phyloP scores from a whole-genome alignment of 2,888 invertebrate species.

The Ophion ellenae region DNA sequence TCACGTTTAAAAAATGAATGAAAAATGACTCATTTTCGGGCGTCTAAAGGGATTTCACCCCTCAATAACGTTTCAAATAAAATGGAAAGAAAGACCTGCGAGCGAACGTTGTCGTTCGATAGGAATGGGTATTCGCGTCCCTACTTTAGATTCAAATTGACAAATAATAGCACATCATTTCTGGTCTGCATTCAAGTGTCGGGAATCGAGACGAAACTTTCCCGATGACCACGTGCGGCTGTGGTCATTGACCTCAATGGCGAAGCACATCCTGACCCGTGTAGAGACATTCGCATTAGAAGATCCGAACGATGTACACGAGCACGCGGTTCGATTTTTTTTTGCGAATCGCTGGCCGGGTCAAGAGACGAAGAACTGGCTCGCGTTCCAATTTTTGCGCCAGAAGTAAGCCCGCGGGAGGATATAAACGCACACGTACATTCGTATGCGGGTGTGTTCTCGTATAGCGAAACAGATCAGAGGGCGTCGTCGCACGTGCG shows the following conservation, averaged over 20 bases:
- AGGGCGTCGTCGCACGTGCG: conserved; percentile 58
- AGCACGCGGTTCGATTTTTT: conserved; percentile 39
- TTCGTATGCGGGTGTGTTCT: background rate
- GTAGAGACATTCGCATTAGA: conserved; percentile 45
- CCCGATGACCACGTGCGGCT: conserved; percentile 48
- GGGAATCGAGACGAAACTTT: background rate
- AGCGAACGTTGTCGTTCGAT: too few relatives aligned
- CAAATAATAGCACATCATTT: too few relatives aligned
- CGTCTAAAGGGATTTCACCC: too few relatives aligned
- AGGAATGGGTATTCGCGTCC: too few relatives aligned
- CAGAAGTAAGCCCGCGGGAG: conserved; percentile 27
- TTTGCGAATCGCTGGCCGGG: conserved; percentile 34
- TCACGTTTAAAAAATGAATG: too few relatives aligned
- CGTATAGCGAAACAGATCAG: background rate
- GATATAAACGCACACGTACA: background rate
- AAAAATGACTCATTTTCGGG: too few relatives aligned
- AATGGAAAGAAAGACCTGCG: too few relatives aligned
- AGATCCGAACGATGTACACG: conserved; percentile 37
- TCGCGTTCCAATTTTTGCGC: conserved; percentile 26
- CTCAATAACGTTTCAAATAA: too few relatives aligned
- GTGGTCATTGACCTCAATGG: conserved; percentile 65
- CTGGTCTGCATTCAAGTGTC: too few relatives aligned
- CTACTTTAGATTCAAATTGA: background rate
- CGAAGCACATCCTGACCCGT: conserved; percentile 8
- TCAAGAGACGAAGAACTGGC: conserved; percentile 33